Evolutionary conservation across 2,888 invertebrate genomes (phyloP), one percentile per base, ranked within the genome.

Genomic region (Macaria liturata): DNA sequence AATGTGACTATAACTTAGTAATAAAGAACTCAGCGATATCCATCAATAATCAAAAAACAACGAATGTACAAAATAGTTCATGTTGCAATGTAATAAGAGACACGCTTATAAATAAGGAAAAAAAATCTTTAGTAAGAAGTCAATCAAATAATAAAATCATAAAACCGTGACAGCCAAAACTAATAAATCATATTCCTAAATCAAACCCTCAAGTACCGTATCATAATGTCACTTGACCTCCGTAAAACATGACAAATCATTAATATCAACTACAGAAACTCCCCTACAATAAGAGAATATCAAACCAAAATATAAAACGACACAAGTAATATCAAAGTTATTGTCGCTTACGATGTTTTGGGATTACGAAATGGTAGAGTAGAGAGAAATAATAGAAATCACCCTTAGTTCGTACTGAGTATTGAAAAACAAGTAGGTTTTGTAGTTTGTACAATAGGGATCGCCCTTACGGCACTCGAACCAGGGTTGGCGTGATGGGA

Each of bases 341-440:
- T 9, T 3, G 46, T 32, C 20, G 46, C 31, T 56, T 60, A 49
- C 32, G 55, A 34, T 52, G 6, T 56, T 60, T 48, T 46, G 4
- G 39, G 6, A 34, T 47, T 50, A 20, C 4, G 43, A 80, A 81
- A 81, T 74, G 69, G 71, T 75, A 83, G 82, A 83, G 84, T 82
- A 72, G 78, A 20, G 20, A 20, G 75, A 80, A 89, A 90, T 89
- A 90, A 88, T 88, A 83, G 84, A 88, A 90, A 86, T 84, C 4
- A 86, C 88, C 90, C 88, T 80, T 83, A 78, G 80, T 46, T 44
- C 37, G 56, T 54, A 46, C 40, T 50, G 51, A 51, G 52, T 52
- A 86, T 88, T 87, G 84, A 88, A 88, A 87, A 88, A 89, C 88
- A 91, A 90, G 89, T 88, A 87, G 88, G 84, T 77, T 20, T 20